Evolutionary conservation across 2,113 vertebrate species (phyloP), one percentile per base, ranked within the genome.

Genomic region (Pavo muticus): DNA sequence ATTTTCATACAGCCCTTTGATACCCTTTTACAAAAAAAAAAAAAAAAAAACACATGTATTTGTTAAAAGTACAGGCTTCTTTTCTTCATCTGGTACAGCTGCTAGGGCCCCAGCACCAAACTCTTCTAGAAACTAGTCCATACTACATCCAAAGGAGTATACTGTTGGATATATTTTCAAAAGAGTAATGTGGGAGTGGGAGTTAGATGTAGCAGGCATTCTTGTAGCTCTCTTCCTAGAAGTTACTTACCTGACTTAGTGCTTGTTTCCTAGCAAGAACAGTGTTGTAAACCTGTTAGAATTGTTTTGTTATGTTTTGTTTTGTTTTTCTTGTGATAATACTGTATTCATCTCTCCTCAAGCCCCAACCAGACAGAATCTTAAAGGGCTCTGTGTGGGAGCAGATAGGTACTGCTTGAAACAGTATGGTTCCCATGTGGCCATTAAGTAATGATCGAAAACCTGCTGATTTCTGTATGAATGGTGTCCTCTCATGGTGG

Each of bases 231-330:
- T 25, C 45, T 80, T 57, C 45, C n/a, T 80, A 54, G 23, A 50
- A 75, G 32, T 80, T 19, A 67, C 91, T 97, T 72, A 96, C 92
- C 93, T 70, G 96, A 18, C 42, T 6, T 32, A n/a, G 84, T 95
- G 14, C 93, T 97, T 9, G 96, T 54, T 19, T 42, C 85, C 93
- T 76, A 57, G 73, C 72, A 63, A 91, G 56, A 90, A 56, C 78
- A 80, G 63, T 42, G 29, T 24, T 81, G 16, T 57, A 85, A 37
- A 60, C 50, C 9, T 47, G 25, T 42, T 35, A 20, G 76, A 82
- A 72, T 71, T 67, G 39, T 32, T 44, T 14, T 44, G 42, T 44
- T 45, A 5, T 44, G 42, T 44, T 45, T 24, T 17, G 68, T 32
- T 14, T 40, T 47, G 52, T 48, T 42, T 39, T 37, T 37, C 23